Conservation (phyloP, 2,888 invertebrate species). For the Trilocha varians region DNA sequence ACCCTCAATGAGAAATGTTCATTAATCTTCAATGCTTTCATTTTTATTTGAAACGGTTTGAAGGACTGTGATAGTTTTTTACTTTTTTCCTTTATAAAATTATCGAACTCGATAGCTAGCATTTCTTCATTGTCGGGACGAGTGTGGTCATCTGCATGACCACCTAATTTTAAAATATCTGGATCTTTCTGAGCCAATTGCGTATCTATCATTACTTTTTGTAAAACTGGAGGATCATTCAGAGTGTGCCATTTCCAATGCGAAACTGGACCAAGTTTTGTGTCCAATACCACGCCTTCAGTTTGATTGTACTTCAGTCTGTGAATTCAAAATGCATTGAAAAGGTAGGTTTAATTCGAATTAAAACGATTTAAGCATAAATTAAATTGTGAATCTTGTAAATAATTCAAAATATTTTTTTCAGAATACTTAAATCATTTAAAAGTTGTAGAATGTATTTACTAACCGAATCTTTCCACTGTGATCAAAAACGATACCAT, state of each 20-base stretch:
- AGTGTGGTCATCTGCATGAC: slow-evolving; percentile 19
- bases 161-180: slow-evolving; percentile 38
- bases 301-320: slow-evolving; percentile 65
- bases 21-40: slow-evolving; percentile 64
- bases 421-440: too few relatives aligned
- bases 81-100: slow-evolving; percentile 57
- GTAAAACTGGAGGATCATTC: slow-evolving; percentile 58
- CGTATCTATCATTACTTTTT: slow-evolving; percentile 64
- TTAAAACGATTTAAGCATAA: too few relatives aligned
- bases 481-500: slow-evolving; percentile 61
- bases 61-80: slow-evolving; percentile 50
- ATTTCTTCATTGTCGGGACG: slow-evolving; percentile 52
- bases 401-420: too few relatives aligned
- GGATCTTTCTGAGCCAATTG: slow-evolving; percentile 55
- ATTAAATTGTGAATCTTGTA: neutral
- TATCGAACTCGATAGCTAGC: slow-evolving; percentile 60
- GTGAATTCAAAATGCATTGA: slow-evolving; percentile 9
- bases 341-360: too few relatives aligned
- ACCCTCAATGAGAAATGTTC: slow-evolving; percentile 55
- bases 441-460: neutral
- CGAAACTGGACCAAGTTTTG: slow-evolving; percentile 49
- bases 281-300: slow-evolving; percentile 58
- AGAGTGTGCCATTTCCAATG: slow-evolving; percentile 66
- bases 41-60: slow-evolving; percentile 60
- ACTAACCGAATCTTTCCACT: slow-evolving; percentile 53